These are phyloP conservation scores for Taeniopygia guttata DNA, from an alignment of 2,797 vertebrate species.

Conservation along the genomic window DNA sequence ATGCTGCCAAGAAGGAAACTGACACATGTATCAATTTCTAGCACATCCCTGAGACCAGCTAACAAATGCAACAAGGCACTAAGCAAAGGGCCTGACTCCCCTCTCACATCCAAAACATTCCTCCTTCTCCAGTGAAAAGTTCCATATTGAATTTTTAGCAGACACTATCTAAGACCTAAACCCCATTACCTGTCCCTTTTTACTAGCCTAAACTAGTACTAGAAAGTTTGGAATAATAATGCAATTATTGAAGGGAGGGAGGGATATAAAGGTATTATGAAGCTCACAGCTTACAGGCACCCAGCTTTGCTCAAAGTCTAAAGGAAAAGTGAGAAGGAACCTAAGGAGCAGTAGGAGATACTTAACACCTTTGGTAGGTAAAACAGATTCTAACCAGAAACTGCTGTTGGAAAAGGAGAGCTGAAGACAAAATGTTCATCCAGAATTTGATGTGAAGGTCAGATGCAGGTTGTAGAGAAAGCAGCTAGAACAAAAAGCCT, in stretches of 20 bases:
- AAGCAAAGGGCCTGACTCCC: neutral
- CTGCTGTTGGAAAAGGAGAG: neutral
- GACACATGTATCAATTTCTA: rapidly evolving
- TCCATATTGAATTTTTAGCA: neutral
- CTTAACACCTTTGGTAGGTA: neutral
- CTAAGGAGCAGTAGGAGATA: neutral
- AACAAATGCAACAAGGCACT: neutral
- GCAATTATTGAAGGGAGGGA: neutral
- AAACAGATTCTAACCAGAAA: neutral
- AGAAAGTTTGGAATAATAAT: neutral
- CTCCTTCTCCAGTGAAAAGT: neutral
- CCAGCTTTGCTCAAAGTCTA: neutral
- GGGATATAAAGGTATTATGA: neutral
- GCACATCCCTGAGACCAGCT: neutral
- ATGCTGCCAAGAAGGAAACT: neutral
- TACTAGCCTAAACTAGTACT: neutral
- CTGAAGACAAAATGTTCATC: neutral
- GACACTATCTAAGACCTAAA: neutral
- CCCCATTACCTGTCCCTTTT: neutral
- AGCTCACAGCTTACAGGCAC: neutral
- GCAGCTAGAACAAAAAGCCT: neutral
- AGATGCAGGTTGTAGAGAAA: neutral
- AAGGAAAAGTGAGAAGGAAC: neutral
- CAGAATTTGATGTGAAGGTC: neutral
- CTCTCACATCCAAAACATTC: neutral